These are phyloP conservation scores for Choloepus hoffmanni DNA, from an alignment of 2,113 vertebrate genomes.

Conservation along the genomic window DNA sequence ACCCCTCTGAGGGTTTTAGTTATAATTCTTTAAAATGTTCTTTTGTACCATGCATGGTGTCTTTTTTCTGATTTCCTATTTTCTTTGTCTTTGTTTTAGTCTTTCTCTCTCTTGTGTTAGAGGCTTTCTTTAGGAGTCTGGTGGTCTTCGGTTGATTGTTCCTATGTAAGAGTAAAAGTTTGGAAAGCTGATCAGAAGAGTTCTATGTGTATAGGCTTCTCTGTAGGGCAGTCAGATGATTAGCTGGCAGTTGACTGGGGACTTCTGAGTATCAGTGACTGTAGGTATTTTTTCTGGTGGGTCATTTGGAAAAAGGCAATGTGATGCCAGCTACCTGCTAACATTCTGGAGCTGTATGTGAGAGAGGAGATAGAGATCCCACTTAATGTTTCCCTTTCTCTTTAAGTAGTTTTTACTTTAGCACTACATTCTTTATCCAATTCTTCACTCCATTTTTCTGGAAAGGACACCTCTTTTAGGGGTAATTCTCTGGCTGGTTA, in stretches of 20 bases:
- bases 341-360: neutral
- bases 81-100: conserved; percentile 23
- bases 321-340: neutral
- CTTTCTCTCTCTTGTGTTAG: neutral
- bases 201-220: neutral
- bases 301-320: neutral
- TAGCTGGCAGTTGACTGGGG: neutral
- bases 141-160: neutral
- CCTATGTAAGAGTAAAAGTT: neutral
- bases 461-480: neutral
- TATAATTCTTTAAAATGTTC: conserved; percentile 48
- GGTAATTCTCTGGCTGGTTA: conserved; percentile 15
- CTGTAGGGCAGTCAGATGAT: neutral
- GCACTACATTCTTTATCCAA: neutral
- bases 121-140: neutral
- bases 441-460: neutral
- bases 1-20: conserved; percentile 20
- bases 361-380: neutral
- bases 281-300: neutral
- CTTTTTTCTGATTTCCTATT: neutral
- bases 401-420: neutral
- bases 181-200: conserved; percentile 1
- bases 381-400: neutral
- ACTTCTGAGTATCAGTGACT: neutral
- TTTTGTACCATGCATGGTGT: neutral